phyloP scores from a whole-genome alignment of 92 coral and sea anemone genomes.

The Desmophyllum pertusum region DNA sequence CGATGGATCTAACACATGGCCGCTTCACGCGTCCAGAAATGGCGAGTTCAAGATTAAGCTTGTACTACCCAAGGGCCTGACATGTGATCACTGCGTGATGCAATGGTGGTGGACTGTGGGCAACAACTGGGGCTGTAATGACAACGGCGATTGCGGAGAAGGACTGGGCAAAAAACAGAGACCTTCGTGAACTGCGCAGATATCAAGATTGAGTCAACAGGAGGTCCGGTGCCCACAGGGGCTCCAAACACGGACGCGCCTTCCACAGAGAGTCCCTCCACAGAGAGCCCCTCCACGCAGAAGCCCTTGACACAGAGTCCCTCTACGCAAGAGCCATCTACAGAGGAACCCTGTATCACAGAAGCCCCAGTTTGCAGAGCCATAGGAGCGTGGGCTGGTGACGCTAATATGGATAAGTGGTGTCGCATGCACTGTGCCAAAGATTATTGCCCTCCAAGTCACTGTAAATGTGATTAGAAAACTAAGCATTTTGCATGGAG shows the following conservation, averaged over 20 bases:
- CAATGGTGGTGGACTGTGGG: conserved; percentile 99
- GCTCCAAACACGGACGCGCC: conserved; percentile 10
- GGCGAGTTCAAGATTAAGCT: conserved; percentile 57
- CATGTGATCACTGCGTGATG: conserved; percentile 89
- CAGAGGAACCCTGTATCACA: no score
- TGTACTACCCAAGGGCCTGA: conserved; percentile 72
- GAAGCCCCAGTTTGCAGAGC: no score
- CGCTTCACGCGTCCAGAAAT: conserved; percentile 29
- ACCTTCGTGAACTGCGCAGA: conserved; percentile 79
- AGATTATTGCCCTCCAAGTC: no score
- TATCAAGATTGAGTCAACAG: conserved; percentile 45
- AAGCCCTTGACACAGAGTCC: no score
- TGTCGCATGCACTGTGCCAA: conserved; percentile 60
- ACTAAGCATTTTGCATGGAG: no score
- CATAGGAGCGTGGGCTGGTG: conserved; percentile 56
- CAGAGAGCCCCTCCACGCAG: neutral
- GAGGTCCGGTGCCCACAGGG: conserved; percentile 30
- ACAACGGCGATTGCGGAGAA: conserved; percentile 52
- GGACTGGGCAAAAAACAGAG: conserved; percentile 73
- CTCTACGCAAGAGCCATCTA: no score
- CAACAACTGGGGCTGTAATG: conserved; percentile 87
- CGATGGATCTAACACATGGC: conserved; percentile 55
- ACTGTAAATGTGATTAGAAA: no score
- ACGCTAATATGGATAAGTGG: conserved; percentile 62
- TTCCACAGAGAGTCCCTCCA: conserved; percentile 10